phyloP scores from a whole-genome alignment of 2,888 invertebrate genomes.

The Asteroscopus sphinx region DNA sequence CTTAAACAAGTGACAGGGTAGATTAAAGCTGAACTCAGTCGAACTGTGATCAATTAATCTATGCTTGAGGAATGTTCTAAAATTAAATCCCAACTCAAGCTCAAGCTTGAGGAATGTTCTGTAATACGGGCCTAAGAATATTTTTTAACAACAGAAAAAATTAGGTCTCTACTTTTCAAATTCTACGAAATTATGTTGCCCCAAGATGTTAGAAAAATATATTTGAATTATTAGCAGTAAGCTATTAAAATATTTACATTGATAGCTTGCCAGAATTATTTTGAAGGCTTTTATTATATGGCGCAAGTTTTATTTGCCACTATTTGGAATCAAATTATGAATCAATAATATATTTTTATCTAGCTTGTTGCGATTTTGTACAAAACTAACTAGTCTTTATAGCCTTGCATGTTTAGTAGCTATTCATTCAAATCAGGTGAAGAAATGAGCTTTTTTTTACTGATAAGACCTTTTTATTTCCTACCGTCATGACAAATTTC shows the following conservation, averaged over 20 bases:
- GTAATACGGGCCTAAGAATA: too few species aligned
- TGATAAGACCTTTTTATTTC: conserved; percentile 35
- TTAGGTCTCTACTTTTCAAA: conserved; percentile 15
- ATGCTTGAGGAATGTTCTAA: too few species aligned
- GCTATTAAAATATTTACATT: conserved; percentile 35
- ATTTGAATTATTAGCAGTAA: conserved; percentile 22
- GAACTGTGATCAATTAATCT: too few species aligned
- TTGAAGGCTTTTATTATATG: conserved; percentile 15
- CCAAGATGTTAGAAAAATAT: conserved; percentile 15
- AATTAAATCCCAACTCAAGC: too few species aligned
- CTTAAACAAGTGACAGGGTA: too few species aligned
- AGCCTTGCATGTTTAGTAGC: conserved; percentile 49
- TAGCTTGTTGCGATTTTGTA: conserved; percentile 56
- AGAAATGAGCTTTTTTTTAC: conserved; percentile 24
- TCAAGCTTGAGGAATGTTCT: too few species aligned
- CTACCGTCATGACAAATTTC: conserved; percentile 47
- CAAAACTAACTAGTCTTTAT: conserved; percentile 61
- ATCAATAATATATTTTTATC: conserved; percentile 37
- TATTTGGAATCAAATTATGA: conserved; percentile 7
- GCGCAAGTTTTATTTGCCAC: conserved; percentile 20
- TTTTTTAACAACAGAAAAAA: conserved; percentile 13
- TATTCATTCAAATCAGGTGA: conserved; percentile 13
- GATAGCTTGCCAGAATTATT: conserved; percentile 28
- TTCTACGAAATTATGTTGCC: conserved; percentile 15
- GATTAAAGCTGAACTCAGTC: too few species aligned